A percentile compares a stretch with the other conserved stretches of the same genome.
These are phyloP conservation scores for Glyphotaelius pellucidus DNA, from an alignment of 2,888 invertebrate species.

Conservation along the genomic window DNA sequence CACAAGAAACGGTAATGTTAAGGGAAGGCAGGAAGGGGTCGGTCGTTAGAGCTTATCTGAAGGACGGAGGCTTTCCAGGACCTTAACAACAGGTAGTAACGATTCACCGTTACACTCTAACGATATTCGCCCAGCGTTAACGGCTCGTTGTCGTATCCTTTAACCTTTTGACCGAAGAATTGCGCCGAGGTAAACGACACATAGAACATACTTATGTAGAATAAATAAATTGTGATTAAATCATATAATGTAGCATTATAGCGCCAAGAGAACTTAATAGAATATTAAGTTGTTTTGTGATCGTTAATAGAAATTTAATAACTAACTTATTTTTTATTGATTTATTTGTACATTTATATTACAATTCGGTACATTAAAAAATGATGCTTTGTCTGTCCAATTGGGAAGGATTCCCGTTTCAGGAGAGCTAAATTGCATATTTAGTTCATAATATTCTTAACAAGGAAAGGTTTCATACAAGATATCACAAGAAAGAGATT, in stretches of 20 bases:
- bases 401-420: too few relatives aligned
- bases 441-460: too few relatives aligned
- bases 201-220: neutral
- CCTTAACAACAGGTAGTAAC: conserved; percentile 50
- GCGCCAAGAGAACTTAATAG: neutral
- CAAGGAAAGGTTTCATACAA: too few relatives aligned
- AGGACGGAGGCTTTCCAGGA: conserved; percentile 10
- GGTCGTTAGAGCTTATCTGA: conserved; percentile 46
- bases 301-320: neutral
- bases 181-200: conserved; percentile 11
- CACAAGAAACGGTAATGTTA: conserved; percentile 48
- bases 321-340: too few relatives aligned
- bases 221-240: neutral
- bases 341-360: too few relatives aligned
- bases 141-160: conserved; percentile 48
- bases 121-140: conserved; percentile 39
- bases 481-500: too few relatives aligned
- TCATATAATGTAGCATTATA: neutral
- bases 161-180: conserved; percentile 42
- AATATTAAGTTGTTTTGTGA: neutral
- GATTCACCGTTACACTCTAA: conserved; percentile 36
- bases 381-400: too few relatives aligned
- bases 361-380: too few relatives aligned
- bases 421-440: too few relatives aligned
- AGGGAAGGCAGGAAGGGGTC: conserved; percentile 20